These are phyloP conservation scores for rabbit (Oryctolagus cuniculus) DNA, from an alignment of 2,113 vertebrate genomes.

Conservation along the genomic window mOryCun1.1 NC_091434.1:150007001-150007500, in stretches of 20 bases:
- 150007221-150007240: conserved; percentile 88
- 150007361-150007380: conserved; percentile 98
- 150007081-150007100: conserved; percentile 54
- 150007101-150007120: conserved; percentile 48
- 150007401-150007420: conserved; percentile 97
- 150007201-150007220: conserved; percentile 82
- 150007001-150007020: conserved; percentile 70
- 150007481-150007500: conserved; percentile 99
- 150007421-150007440: conserved; percentile 98
- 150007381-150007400: conserved; percentile 97
- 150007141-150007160: conserved; percentile 33
- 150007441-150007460: conserved; percentile 98
- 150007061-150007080: conserved; percentile 49
- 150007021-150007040: conserved; percentile 54
- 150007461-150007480: conserved; percentile 99
- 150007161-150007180: conserved; percentile 78
- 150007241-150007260: conserved; percentile 89
- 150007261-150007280: conserved; percentile 90
- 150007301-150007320: conserved; percentile 97
- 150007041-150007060: conserved; percentile 71
- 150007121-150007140: conserved; percentile 78
- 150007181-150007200: conserved; percentile 79
- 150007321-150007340: conserved; percentile 99
- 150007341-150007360: conserved; percentile 98
- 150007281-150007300: conserved; percentile 94